These are phyloP conservation scores for Tetraneura akinire DNA, from an alignment of 1,140 invertebrate species.

Conservation along the genomic window DNA sequence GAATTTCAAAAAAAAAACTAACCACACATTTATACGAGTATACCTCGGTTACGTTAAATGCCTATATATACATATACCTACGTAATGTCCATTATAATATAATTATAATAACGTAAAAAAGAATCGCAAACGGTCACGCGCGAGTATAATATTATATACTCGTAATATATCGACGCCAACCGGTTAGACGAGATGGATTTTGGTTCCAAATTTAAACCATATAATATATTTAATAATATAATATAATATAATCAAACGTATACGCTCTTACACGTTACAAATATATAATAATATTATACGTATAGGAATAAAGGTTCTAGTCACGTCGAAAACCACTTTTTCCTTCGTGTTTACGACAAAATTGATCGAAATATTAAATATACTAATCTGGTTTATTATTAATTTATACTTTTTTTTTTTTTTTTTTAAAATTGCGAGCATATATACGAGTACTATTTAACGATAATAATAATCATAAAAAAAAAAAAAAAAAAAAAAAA, in stretches of 20 bases:
- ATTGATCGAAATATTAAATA: constrained; percentile 42
- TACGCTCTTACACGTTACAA: too few relatives aligned
- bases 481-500: constrained; percentile 1
- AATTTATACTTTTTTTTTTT: constrained; percentile 28
- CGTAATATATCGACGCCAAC: neutral
- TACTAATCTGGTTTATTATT: neutral
- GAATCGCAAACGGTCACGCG: neutral
- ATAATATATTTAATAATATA: neutral
- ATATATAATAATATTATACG: too few relatives aligned
- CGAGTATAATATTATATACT: neutral
- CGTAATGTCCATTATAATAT: too few relatives aligned
- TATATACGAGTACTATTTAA: too few relatives aligned
- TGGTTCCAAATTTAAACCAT: constrained; percentile 28
- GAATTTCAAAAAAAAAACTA: neutral
- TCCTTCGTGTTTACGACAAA: constrained; percentile 37
- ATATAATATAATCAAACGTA: neutral
- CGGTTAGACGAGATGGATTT: constrained; percentile 30
- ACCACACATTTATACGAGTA: neutral
- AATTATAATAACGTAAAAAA: too few relatives aligned
- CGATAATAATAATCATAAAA: constrained; percentile 25
- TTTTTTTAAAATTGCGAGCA: constrained; percentile 39
- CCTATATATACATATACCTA: too few relatives aligned
- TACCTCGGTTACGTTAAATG: neutral
- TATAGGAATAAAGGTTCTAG: constrained; percentile 15
- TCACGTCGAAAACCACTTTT: constrained; percentile 29